These are phyloP conservation scores for Oscheius sp. DNA, from an alignment of 2,888 invertebrate species.

Conservation along the genomic window DNA sequence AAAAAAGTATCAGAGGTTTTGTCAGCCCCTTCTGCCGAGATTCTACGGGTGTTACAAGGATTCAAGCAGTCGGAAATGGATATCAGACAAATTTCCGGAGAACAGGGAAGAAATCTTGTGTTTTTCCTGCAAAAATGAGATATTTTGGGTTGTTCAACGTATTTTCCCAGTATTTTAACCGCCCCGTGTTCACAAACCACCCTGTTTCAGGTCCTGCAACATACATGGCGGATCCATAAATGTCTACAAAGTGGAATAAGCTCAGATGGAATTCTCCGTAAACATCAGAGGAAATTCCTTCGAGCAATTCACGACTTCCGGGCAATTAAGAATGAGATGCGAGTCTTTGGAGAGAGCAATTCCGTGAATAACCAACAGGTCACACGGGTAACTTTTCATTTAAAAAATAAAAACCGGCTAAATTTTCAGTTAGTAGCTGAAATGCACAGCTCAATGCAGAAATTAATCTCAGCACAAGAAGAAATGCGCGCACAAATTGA, in stretches of 20 bases:
- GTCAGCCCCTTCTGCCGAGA: no score
- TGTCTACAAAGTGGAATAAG: conserved; percentile 74
- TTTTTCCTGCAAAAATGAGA: no score
- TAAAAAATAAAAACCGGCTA: not conserved
- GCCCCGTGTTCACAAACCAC: no score
- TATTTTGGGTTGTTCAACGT: no score
- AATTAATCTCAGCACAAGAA: conserved; percentile 66
- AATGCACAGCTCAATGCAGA: conserved; percentile 72
- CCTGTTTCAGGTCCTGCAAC: conserved; percentile 81
- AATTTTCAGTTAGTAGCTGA: conserved; percentile 69
- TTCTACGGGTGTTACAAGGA: no score
- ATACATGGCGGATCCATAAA: conserved; percentile 99
- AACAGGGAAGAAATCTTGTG: no score
- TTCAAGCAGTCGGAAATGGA: no score
- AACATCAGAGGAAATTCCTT: conserved; percentile 69
- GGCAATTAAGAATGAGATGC: conserved; percentile 71
- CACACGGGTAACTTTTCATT: conserved; percentile 47
- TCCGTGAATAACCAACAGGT: conserved; percentile 68
- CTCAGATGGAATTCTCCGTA: conserved; percentile 59
- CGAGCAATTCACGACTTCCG: conserved; percentile 72
- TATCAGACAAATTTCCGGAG: no score
- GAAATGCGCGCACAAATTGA: conserved; percentile 72
- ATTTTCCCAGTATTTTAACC: no score
- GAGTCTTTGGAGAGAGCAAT: conserved; percentile 69
- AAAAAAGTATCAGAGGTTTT: no score